Conservation (phyloP, 2,113 vertebrate genomes). For the Gadus chalcogrammus region DNA sequence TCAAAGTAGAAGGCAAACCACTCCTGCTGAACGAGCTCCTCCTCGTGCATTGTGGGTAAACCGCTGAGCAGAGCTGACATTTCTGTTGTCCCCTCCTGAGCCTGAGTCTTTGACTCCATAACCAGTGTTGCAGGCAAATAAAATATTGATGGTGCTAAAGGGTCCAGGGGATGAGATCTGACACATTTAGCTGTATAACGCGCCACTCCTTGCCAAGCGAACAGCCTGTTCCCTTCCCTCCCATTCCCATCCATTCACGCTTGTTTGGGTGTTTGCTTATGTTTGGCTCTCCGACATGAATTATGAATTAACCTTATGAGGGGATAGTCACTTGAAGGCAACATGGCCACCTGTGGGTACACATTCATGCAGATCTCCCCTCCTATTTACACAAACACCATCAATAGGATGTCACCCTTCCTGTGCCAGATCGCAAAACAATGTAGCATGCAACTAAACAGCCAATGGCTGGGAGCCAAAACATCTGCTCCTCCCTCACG, state of each 20-base stretch:
- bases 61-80: conserved; percentile 39
- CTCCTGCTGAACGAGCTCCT: conserved; percentile 17
- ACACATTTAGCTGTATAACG: conserved; percentile 60
- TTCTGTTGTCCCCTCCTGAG: conserved; percentile 47
- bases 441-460: conserved; percentile 21
- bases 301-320: conserved; percentile 57
- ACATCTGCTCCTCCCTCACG: conserved; percentile 42
- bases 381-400: conserved; percentile 42
- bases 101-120: conserved; percentile 47
- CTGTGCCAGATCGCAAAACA: conserved; percentile 14
- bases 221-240: conserved; percentile 2
- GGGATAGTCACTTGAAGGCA: conserved; percentile 40
- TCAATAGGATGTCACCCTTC: conserved; percentile 42
- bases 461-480: conserved; percentile 31
- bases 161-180: conserved; percentile 57
- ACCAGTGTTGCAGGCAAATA: conserved; percentile 45
- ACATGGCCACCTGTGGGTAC: conserved; percentile 51
- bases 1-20: neutral
- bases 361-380: conserved; percentile 12
- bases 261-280: conserved; percentile 47
- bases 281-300: conserved; percentile 50
- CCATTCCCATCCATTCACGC: conserved; percentile 18
- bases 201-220: conserved; percentile 29
- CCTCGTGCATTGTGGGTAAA: conserved; percentile 40
- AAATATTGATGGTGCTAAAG: conserved; percentile 64